A percentile compares a stretch with the other conserved stretches of the same genome.
Evolutionary conservation across 2,113 vertebrate species (phyloP).

Genomic region (Notarius lentiginosus): DNA sequence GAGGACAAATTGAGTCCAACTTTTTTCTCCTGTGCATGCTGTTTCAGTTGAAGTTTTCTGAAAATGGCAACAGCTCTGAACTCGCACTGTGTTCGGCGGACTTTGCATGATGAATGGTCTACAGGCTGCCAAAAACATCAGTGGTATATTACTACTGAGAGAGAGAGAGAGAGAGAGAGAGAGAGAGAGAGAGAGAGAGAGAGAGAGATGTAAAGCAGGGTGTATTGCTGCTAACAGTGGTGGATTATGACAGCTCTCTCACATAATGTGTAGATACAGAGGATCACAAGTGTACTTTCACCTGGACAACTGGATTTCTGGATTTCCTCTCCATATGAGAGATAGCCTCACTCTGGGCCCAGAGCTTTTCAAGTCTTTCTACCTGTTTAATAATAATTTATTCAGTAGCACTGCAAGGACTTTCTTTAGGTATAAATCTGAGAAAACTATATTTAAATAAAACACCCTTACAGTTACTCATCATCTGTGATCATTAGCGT

Average conservation of each 20-base stretch:
- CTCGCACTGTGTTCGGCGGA: slow-evolving; percentile 35
- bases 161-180: slow-evolving; percentile 7
- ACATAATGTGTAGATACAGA: slow-evolving; percentile 37
- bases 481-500: no score
- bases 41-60: slow-evolving; percentile 37
- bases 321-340: slow-evolving; percentile 24
- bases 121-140: slow-evolving; percentile 51
- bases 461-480: neutral
- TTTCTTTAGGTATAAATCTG: neutral
- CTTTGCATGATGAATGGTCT: slow-evolving; percentile 38
- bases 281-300: slow-evolving; percentile 42
- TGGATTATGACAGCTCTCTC: slow-evolving; percentile 38
- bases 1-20: slow-evolving; percentile 10
- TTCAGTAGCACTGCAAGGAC: neutral
- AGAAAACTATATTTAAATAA: neutral
- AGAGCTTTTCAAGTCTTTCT: neutral
- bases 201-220: slow-evolving; percentile 10
- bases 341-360: neutral
- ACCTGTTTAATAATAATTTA: neutral
- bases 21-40: neutral
- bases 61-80: slow-evolving; percentile 33
- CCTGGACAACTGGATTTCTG: slow-evolving; percentile 27
- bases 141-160: slow-evolving; percentile 22
- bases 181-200: slow-evolving; percentile 18
- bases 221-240: slow-evolving; percentile 23